These are phyloP conservation scores for Rhabdornis inornatus DNA, from an alignment of 2,113 vertebrate species.

Conservation along the genomic window DNA sequence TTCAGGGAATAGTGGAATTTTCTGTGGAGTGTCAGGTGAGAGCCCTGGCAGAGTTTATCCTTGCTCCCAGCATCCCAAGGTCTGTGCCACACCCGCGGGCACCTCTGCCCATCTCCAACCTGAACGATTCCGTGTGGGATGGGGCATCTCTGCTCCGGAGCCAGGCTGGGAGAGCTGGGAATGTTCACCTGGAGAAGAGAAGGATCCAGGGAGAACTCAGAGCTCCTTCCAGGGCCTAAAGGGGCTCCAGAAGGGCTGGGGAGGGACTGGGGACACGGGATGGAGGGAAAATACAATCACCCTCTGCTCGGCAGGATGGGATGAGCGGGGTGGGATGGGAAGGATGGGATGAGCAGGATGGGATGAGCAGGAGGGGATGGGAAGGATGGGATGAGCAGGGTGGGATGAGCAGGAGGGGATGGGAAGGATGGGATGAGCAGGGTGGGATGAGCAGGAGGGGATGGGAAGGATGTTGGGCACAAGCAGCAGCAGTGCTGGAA, in stretches of 20 bases:
- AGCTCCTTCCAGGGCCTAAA: background rate
- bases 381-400: no score
- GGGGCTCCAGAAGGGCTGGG: background rate
- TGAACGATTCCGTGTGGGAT: fast-evolving
- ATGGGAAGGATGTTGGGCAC: background rate
- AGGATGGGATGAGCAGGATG: no score
- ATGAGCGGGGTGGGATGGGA: no score
- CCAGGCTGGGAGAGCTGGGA: background rate
- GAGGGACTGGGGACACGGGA: background rate
- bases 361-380: no score
- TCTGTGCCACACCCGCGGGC: fast-evolving
- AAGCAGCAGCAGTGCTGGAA: background rate
- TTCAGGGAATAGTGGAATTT: background rate
- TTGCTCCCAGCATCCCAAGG: background rate
- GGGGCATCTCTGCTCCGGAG: background rate
- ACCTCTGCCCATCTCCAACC: background rate
- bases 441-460: no score
- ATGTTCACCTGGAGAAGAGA: fast-evolving
- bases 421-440: no score
- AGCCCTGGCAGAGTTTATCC: background rate
- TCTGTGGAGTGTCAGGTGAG: fast-evolving
- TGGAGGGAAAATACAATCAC: background rate
- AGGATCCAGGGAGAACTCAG: background rate
- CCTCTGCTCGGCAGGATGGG: background rate
- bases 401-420: no score